These are phyloP conservation scores for Lepidurus arcticus DNA, from an alignment of 1,140 invertebrate species.

Conservation along the genomic window DNA sequence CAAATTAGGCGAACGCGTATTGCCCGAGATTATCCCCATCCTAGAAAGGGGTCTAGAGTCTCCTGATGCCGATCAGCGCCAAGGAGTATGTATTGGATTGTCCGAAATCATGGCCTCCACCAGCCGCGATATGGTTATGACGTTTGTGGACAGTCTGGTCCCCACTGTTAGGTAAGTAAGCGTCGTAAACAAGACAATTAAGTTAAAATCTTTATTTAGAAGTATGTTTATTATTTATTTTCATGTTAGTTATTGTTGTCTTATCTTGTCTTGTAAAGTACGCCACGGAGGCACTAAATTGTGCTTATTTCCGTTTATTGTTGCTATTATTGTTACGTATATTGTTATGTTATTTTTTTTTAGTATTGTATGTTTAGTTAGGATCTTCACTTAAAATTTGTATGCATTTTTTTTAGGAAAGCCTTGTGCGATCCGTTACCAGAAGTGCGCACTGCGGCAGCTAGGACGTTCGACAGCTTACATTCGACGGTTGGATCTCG, in stretches of 20 bases:
- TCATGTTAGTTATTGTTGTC: not conserved
- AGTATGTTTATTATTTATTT: constrained; percentile 24
- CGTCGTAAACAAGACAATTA: constrained; percentile 28
- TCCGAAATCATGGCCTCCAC: constrained; percentile 97
- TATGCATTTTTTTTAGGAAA: constrained; percentile 50
- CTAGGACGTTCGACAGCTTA: constrained; percentile 92
- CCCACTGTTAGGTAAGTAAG: constrained; percentile 70
- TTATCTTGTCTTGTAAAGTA: too few relatives aligned
- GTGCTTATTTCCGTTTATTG: not conserved
- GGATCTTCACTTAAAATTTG: constrained; percentile 2
- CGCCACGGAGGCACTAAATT: too few relatives aligned
- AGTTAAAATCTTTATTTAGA: not conserved
- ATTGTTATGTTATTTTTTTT: constrained; percentile 24
- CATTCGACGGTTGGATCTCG: constrained; percentile 88
- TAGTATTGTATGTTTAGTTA: not conserved
- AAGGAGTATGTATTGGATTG: constrained; percentile 96
- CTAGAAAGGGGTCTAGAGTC: constrained; percentile 88
- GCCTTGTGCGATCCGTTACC: constrained; percentile 88
- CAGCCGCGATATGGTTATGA: constrained; percentile 86
- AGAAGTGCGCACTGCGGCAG: constrained; percentile 88
- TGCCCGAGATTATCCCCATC: constrained; percentile 97
- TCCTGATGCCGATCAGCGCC: constrained; percentile 82
- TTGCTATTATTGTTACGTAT: not conserved
- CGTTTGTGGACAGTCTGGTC: constrained; percentile 91
- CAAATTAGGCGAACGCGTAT: constrained; percentile 93